phyloP scores from a whole-genome alignment of 2,113 vertebrate species.

The Strigops habroptila region DNA sequence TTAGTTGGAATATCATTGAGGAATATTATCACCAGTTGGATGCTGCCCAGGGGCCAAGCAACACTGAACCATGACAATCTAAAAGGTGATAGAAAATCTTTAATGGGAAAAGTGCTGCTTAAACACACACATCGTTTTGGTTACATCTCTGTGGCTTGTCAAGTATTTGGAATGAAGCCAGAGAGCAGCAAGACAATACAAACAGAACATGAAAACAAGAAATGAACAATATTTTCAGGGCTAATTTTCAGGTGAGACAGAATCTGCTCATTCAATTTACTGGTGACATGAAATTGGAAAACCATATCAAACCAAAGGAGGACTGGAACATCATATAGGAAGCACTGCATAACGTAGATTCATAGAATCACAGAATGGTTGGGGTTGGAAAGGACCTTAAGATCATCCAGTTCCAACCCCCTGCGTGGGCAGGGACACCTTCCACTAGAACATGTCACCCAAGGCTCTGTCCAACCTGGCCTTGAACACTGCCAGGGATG shows the following conservation, averaged over 20 bases:
- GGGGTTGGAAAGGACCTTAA: background rate
- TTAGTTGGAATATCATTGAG: background rate
- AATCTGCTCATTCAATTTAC: background rate
- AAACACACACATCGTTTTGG: background rate
- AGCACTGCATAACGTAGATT: background rate
- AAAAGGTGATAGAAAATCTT: background rate
- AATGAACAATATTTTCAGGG: background rate
- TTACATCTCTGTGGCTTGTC: background rate
- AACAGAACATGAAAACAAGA: background rate
- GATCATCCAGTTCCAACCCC: background rate
- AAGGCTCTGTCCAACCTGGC: background rate
- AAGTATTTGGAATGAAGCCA: background rate
- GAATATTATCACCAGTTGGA: background rate
- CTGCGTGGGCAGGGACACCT: background rate
- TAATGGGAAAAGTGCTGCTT: background rate
- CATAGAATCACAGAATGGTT: background rate
- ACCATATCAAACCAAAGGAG: background rate
- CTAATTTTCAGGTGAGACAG: background rate
- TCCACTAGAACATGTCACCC: accelerated
- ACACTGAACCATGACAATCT: background rate
- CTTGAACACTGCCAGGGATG: background rate
- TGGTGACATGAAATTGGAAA: background rate
- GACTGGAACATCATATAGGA: background rate
- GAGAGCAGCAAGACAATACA: background rate
- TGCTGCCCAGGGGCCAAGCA: background rate